Evolutionary conservation across 2,888 invertebrate genomes (phyloP).

Genomic region (Tromatobia lineatoria): DNA sequence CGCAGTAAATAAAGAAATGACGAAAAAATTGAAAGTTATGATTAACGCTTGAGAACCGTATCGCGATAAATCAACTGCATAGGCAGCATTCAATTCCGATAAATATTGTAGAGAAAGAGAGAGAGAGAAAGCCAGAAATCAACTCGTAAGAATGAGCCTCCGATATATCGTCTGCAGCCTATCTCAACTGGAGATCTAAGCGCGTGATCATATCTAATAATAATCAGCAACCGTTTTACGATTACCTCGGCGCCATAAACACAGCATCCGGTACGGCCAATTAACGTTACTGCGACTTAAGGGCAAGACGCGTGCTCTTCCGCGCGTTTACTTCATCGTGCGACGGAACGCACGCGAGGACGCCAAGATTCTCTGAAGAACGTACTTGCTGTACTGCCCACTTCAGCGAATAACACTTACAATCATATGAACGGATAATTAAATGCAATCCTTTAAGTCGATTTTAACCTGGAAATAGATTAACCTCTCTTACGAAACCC

Average conservation of each 20-base stretch:
- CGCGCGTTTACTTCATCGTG: conserved; percentile 27
- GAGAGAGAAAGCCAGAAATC: conserved; percentile 18
- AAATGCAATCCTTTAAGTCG: conserved; percentile 9
- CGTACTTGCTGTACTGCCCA: conserved; percentile 7
- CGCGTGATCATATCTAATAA: conserved; percentile 79
- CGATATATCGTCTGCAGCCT: conserved; percentile 58
- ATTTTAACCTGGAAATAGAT: conserved; percentile 11
- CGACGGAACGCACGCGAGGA: conserved; percentile 50
- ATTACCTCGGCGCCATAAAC: conserved; percentile 73
- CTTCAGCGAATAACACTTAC: conserved; percentile 4
- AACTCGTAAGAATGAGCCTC: conserved; percentile 24
- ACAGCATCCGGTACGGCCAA: conserved; percentile 74
- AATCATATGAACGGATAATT: conserved; percentile 41
- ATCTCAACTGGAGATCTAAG: conserved; percentile 72
- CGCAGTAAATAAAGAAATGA: conserved; percentile 20
- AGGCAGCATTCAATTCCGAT: conserved; percentile 48
- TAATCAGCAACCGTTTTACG: conserved; percentile 78
- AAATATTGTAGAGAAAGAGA: conserved; percentile 41
- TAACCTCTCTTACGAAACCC: background rate
- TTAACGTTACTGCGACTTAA: conserved; percentile 75
- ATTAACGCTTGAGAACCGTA: conserved; percentile 14
- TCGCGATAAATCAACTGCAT: conserved; percentile 33
- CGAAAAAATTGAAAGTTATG: background rate
- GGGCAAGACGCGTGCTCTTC: conserved; percentile 64
- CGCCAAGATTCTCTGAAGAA: conserved; percentile 21